Evolutionary conservation across 2,888 invertebrate genomes (phyloP), one percentile per base, ranked within the genome.

Genomic region (Cosmopolites sordidus): DNA sequence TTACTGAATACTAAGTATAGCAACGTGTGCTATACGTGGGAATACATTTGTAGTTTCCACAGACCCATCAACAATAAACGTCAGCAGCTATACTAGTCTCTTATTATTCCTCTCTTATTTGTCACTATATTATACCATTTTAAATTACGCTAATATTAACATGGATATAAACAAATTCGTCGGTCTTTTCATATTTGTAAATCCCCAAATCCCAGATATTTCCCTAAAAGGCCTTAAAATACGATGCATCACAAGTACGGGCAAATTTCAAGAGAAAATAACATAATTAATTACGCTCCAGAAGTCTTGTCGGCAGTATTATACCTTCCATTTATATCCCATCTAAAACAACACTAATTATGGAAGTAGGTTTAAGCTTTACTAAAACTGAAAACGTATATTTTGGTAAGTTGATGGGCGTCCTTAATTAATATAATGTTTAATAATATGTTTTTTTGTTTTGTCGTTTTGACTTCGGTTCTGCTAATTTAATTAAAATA

Each of bases 241-340:
- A 33, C 33, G 33, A 33, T 33, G 33, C 33, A 33, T 33, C 12
- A 33, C 33, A 33, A 33, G 12, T 33, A 6, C 33, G 33, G 12
- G 33, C n/a, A 33, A 33, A 33, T 33, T 33, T 33, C 33, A 17
- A 45, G 45, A 45, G 33, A 45, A 45, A 33, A 45, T 37, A 45
- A 45, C 45, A 45, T 33, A 45, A 45, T 45, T 45, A 37, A 45
- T 45, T 45, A 45, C 45, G 38, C 37, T 38, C 38, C 14, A 38
- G 18, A 37, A 38, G 38, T 38, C 38, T 45, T 45, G 45, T 45
- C 45, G 38, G 38, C 16, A 29, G 33, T 37, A 45, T 38, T 45
- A 37, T 45, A 45, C 45, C 45, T 45, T 45, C 38, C 45, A 45
- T 45, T 45, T 45, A 45, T 45, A 45, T 45, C 45, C 38, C 45